These are phyloP conservation scores for Proales similis DNA, from an alignment of 1,140 invertebrate species.

Conservation along the genomic window DNA sequence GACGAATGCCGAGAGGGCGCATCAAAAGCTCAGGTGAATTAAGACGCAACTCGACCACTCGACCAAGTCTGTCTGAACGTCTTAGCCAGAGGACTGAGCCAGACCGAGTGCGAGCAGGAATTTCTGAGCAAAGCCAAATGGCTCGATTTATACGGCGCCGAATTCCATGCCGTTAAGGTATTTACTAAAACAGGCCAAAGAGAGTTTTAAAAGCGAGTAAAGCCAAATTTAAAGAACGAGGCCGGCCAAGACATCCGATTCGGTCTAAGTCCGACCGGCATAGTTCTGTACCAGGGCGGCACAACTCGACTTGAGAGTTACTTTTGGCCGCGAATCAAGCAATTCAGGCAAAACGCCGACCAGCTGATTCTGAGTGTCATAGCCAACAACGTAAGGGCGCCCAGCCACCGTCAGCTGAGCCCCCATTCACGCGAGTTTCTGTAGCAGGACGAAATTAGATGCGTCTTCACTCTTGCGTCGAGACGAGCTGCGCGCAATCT, in stretches of 20 bases:
- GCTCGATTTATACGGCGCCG: constrained; percentile 74
- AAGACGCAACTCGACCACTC: not conserved
- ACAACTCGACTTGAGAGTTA: constrained; percentile 2
- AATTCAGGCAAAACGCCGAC: constrained; percentile 21
- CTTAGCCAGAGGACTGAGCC: constrained; percentile 59
- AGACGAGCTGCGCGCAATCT: constrained; percentile 22
- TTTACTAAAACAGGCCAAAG: not conserved
- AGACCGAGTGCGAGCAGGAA: constrained; percentile 64
- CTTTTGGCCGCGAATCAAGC: constrained; percentile 28
- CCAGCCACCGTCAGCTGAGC: too few species aligned
- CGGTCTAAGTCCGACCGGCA: constrained; percentile 36
- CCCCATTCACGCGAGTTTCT: too few species aligned
- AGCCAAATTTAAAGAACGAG: constrained; percentile 8
- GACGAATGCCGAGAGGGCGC: constrained; percentile 73
- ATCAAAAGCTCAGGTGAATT: constrained; percentile 70
- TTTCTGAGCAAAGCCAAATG: constrained; percentile 73
- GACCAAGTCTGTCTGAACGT: not conserved
- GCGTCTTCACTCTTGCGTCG: not conserved
- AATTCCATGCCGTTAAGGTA: constrained; percentile 65
- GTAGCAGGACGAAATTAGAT: constrained; percentile 16
- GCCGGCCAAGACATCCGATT: constrained; percentile 1
- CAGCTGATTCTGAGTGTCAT: constrained; percentile 22
- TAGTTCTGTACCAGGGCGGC: constrained; percentile 21
- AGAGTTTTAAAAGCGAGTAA: not conserved
- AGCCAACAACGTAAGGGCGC: constrained; percentile 8